Evolutionary conservation across 2,113 vertebrate species (phyloP).

Genomic region (Plecturocebus donacophilus): DNA sequence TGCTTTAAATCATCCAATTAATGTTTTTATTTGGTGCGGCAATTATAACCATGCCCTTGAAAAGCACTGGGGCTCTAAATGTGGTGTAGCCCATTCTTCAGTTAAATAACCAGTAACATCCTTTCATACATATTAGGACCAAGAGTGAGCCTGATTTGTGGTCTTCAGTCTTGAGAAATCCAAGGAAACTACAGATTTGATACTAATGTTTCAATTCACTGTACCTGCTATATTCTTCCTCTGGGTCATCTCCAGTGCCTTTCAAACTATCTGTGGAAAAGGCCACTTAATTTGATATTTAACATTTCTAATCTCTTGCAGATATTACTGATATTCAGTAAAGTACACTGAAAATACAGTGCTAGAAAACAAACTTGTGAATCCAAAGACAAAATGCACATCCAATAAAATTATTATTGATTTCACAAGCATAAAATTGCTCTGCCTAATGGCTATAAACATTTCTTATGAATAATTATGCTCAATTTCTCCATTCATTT

Average conservation of each 20-base stretch:
- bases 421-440: background rate
- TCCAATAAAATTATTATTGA: background rate
- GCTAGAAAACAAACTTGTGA: background rate
- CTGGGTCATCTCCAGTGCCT: background rate
- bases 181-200: background rate
- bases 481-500: background rate
- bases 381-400: background rate
- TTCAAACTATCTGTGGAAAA: background rate
- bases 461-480: background rate
- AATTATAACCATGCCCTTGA: background rate
- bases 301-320: background rate
- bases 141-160: background rate
- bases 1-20: conserved; percentile 55
- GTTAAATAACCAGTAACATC: background rate
- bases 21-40: background rate
- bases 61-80: background rate
- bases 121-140: background rate
- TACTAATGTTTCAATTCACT: background rate
- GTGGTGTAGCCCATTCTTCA: background rate
- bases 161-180: background rate
- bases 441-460: background rate
- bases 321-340: background rate
- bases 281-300: background rate
- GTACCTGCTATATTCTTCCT: background rate
- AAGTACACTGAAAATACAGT: background rate